Conservation (phyloP, 2,113 vertebrate genomes). For the Syngnathus typhle region DNA sequence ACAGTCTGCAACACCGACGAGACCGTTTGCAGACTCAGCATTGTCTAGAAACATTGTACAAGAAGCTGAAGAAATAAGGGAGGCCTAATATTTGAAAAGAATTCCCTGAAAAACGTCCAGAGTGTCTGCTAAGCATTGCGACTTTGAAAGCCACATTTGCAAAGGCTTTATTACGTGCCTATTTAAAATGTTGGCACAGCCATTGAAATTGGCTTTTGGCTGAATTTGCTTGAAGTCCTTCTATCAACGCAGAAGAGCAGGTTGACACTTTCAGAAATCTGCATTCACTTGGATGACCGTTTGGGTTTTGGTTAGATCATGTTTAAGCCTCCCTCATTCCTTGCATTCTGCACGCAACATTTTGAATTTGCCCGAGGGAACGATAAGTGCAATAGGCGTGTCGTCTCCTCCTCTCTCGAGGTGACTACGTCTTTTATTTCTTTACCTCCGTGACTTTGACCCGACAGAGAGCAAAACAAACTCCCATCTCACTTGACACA, state of each 20-base stretch:
- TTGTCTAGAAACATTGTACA: not conserved
- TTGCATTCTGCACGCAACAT: not conserved
- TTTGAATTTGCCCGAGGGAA: slow-evolving; percentile 8
- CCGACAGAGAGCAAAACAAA: slow-evolving; percentile 24
- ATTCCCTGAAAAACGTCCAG: too few species aligned
- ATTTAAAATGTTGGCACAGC: too few species aligned
- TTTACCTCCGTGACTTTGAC: slow-evolving; percentile 12
- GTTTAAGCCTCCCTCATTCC: not conserved
- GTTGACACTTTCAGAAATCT: too few species aligned
- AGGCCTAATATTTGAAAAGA: too few species aligned
- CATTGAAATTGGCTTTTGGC: too few species aligned
- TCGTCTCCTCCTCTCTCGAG: not conserved
- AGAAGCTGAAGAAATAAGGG: too few species aligned
- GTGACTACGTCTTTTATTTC: slow-evolving; percentile 2
- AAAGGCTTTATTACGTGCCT: too few species aligned
- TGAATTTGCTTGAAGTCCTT: too few species aligned
- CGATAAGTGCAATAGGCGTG: slow-evolving; percentile 15
- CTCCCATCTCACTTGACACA: slow-evolving; percentile 19
- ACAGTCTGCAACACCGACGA: not conserved
- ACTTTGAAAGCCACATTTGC: too few species aligned
- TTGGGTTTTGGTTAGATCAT: not conserved
- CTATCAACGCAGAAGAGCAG: too few species aligned
- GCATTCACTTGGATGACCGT: not conserved
- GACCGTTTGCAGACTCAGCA: slow-evolving; percentile 18
- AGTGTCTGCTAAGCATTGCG: too few species aligned